Percentiles rank a stretch among this genome's conserved stretches.
phyloP scores from a whole-genome alignment of 2,888 invertebrate genomes.

The Melinopterus prodromus region DNA sequence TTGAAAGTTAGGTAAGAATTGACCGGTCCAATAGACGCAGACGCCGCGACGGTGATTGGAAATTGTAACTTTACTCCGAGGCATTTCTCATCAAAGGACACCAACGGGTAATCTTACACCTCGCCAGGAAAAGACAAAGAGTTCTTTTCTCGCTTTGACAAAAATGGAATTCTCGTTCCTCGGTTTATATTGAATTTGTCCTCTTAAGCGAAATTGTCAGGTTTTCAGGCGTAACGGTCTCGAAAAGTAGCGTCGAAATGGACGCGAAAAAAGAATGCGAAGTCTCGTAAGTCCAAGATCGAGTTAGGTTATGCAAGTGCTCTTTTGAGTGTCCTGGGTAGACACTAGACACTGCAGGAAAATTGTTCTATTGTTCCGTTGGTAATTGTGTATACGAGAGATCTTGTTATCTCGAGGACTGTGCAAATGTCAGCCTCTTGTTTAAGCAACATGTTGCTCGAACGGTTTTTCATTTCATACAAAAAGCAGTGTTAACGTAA shows the following conservation, averaged over 20 bases:
- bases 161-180: background rate
- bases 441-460: background rate
- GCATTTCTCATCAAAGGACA: background rate
- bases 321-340: background rate
- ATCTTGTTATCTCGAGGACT: background rate
- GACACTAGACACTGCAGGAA: background rate
- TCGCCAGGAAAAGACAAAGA: background rate
- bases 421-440: background rate
- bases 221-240: background rate
- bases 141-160: background rate
- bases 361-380: background rate
- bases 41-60: background rate
- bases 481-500: background rate
- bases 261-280: background rate
- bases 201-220: background rate
- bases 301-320: background rate
- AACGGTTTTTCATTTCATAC: background rate
- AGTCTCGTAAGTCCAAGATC: background rate
- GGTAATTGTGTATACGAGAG: background rate
- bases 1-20: no score
- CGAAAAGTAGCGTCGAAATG: background rate
- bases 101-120: background rate
- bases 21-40: no score
- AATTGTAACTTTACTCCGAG: background rate
- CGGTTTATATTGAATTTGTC: constrained; percentile 4